Evolutionary conservation across 2,888 invertebrate species (phyloP), one percentile per base, ranked within the genome.

Genomic region (Theodoxus fluviatilis): DNA sequence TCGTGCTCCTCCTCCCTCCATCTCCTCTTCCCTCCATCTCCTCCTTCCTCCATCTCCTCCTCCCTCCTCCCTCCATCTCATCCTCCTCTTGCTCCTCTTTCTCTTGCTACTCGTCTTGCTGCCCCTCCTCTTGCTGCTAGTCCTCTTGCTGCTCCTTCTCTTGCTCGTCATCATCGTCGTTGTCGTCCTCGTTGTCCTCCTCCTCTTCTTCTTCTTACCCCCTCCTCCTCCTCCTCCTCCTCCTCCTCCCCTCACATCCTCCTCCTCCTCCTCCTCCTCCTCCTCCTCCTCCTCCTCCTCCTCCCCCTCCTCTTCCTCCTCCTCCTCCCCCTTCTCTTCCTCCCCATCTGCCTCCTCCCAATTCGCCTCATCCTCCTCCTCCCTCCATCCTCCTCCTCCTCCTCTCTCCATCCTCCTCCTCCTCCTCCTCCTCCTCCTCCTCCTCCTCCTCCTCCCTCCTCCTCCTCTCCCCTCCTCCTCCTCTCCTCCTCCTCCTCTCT

Each of bases 381-480:
- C 63, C 37, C 37, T 22, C 9, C 35, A 12, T 31, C n/a, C 33
- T 9, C 33, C 61, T 61, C 61, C 33, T 38, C 37, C 33, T 35
- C 63, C 37, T 38, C 7, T 28, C n/a, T 28, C 6, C 35, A 37
- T 38, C 37, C 33, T 31, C 37, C 3, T 38, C 37, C n/a, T 63
- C 63, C 25, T 15, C 33, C 61, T 61, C 33, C n/a, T 33, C n/a
- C 61, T 61, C 61, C 12, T 33, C 33, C 61, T 61, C 61, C 12
- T 33, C 33, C n/a, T 61, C 61, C 22, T n/a, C 33, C 61, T 31
- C 25, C 33, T 12, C 33, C 61, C 18, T 25, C 4, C 18, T 38
- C n/a, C 15, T 33, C 35, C 3, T 22, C 4, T n/a, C 2, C 37
- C 37, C 3, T 3, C 25, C 18, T 28, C 3, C 15, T 4, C 33